Base-by-base conservation (phyloP, 2,797 vertebrate genomes). In the Danio choprae region DNA sequence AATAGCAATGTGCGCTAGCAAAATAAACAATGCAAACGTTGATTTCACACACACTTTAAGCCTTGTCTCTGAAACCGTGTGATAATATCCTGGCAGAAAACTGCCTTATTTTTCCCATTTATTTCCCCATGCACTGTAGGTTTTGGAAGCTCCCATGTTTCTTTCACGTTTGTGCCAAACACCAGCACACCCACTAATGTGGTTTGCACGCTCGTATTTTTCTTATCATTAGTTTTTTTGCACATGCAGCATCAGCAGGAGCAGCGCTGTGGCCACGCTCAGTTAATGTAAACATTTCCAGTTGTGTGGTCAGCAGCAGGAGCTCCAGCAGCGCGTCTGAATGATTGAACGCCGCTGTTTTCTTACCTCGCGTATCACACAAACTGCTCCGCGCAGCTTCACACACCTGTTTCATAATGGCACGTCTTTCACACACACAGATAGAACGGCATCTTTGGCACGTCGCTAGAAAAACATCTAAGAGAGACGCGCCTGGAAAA, bases 401-500 rank as follows among this genome's bases (percentile, higher is more conserved):
- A 5, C 50, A 38, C 74, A 41, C 48, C 48, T 64, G 74, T 55
- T 53, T 74, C 18, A 4, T 55, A 22, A 53, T 43, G 60, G 13
- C 7, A 53, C 13, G 18, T 53, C 73, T 51, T 51, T 75, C 60
- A 53, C 46, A 22, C 46, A 22, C 6, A 3, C 48, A 12, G 74
- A 43, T 22, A 51, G 62, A 65, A 18, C 43, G 20, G 38, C 46
- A 22, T 53, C 59, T 75, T 64, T 64, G 59, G 48, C 59, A 53
- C 36, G 1, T 5, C 7, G 18, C 11, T 55, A 55, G 89, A 87
- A 89, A 86, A 92, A 89, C 87, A 89, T 89, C 81, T 81, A 38
- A 58, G 81, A 82, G 78, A 86, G 68, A 63, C 60, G 59, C 15
- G 55, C 78, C 78, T 77, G 84, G 80, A 84, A 85, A 77, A 91